phyloP scores from a whole-genome alignment of 2,113 vertebrate genomes.

The Toxostoma redivivum region DNA sequence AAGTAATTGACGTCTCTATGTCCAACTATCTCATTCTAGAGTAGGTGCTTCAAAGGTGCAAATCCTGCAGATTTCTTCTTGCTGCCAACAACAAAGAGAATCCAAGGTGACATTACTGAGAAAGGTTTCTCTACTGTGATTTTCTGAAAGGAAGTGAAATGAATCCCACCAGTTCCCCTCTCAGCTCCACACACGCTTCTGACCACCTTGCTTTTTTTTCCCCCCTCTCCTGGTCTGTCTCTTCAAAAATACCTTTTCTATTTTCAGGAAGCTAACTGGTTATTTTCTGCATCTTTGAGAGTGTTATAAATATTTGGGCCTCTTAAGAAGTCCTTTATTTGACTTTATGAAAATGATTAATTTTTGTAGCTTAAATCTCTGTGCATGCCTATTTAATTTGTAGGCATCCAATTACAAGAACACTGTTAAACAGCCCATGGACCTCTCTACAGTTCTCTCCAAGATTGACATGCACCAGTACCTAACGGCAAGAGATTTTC shows the following conservation, averaged over 20 bases:
- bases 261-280: neutral
- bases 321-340: neutral
- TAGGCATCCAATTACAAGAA: conserved; percentile 86
- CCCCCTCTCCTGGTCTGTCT: neutral
- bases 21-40: neutral
- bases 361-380: neutral
- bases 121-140: neutral
- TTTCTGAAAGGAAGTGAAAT: neutral
- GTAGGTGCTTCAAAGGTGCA: neutral
- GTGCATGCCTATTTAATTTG: neutral
- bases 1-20: neutral
- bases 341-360: neutral
- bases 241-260: neutral
- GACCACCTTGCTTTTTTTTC: neutral
- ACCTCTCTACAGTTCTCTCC: conserved; percentile 84
- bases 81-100: neutral
- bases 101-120: neutral
- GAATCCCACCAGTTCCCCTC: neutral
- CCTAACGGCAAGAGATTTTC: conserved; percentile 83
- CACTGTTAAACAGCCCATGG: conserved; percentile 91
- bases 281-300: neutral
- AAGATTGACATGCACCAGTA: conserved; percentile 91
- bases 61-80: neutral
- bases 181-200: neutral
- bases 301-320: neutral